Evolutionary conservation across 2,888 invertebrate genomes (phyloP).

Genomic region (Artemia sinica): DNA sequence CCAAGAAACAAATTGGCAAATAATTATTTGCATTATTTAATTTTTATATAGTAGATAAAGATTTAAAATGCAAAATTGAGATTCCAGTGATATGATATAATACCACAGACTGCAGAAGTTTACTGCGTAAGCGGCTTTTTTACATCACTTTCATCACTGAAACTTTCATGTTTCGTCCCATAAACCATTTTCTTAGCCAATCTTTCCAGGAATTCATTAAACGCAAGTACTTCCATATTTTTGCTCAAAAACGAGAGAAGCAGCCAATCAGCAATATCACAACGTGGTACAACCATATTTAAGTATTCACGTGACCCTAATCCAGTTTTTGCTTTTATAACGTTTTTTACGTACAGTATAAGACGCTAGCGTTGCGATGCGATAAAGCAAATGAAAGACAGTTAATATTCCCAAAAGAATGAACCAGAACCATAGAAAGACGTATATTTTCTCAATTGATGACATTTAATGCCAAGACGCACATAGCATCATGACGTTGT

Average conservation of each 20-base stretch:
- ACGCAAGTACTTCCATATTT: constrained; percentile 26
- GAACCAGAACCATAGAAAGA: constrained; percentile 27
- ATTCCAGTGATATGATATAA: too few species aligned
- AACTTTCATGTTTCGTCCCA: constrained; percentile 9
- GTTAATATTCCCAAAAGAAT: constrained; percentile 25
- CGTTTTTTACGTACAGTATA: constrained; percentile 25
- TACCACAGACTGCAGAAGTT: too few species aligned
- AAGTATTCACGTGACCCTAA: constrained; percentile 34
- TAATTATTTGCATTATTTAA: too few species aligned
- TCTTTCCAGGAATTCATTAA: constrained; percentile 23
- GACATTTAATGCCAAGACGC: constrained; percentile 30
- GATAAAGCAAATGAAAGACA: constrained; percentile 25
- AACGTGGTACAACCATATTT: constrained; percentile 21
- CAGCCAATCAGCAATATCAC: constrained; percentile 26
- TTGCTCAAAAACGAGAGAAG: constrained; percentile 24
- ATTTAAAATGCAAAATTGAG: too few species aligned
- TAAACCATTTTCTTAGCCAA: constrained; percentile 21
- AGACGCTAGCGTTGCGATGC: constrained; percentile 26
- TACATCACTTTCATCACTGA: neutral
- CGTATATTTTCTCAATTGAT: constrained; percentile 29
- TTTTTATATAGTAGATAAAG: too few species aligned
- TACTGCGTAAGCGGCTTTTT: neutral
- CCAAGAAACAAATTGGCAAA: too few species aligned
- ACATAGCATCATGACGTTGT: constrained; percentile 29
- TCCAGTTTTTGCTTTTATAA: constrained; percentile 31